phyloP scores from a whole-genome alignment of 2,888 invertebrate genomes.

The Zygogramma bicolorata region DNA sequence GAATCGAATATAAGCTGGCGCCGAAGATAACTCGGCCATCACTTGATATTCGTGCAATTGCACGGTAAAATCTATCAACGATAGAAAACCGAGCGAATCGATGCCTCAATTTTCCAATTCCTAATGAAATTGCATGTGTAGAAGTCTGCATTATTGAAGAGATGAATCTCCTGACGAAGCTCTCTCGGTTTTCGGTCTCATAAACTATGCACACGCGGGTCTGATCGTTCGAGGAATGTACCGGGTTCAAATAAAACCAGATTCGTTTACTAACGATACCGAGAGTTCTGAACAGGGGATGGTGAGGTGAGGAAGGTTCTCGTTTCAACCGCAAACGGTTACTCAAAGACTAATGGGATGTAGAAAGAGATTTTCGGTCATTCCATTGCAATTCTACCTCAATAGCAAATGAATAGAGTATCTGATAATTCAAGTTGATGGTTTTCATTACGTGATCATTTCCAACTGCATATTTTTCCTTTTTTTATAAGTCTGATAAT shows the following conservation, averaged over 20 bases:
- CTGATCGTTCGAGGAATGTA: conserved; percentile 17
- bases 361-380: too few species aligned
- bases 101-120: conserved; percentile 23
- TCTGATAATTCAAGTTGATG: too few species aligned
- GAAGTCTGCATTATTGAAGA: conserved; percentile 32
- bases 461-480: too few species aligned
- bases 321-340: too few species aligned
- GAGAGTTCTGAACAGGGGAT: neutral
- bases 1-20: too few species aligned
- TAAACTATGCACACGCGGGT: conserved; percentile 32
- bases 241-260: neutral
- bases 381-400: too few species aligned
- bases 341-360: too few species aligned
- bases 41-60: neutral
- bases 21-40: too few species aligned
- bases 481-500: too few species aligned
- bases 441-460: too few species aligned
- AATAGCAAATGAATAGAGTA: too few species aligned
- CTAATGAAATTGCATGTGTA: conserved; percentile 35
- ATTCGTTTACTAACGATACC: conserved; percentile 4
- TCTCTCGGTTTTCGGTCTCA: conserved; percentile 29
- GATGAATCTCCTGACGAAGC: conserved; percentile 25
- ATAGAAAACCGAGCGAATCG: neutral
- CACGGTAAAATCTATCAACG: neutral
- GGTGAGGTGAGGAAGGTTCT: neutral